These are phyloP conservation scores for Percina caprodes DNA, from an alignment of 2,113 vertebrate species.

Conservation along the genomic window DNA sequence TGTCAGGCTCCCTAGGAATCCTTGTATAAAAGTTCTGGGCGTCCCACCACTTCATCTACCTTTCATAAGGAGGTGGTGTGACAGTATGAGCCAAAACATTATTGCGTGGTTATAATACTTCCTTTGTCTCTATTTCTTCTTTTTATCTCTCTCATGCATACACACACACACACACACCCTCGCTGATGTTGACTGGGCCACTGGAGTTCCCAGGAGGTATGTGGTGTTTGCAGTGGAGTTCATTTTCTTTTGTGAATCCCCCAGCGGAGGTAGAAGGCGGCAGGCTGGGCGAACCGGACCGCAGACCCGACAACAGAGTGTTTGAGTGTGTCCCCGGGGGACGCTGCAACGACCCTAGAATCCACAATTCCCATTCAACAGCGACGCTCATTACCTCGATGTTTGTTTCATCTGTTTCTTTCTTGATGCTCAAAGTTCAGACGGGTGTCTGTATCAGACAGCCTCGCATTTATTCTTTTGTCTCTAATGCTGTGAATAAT, in stretches of 20 bases:
- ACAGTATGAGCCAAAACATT: neutral
- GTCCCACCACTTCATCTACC: too few species aligned
- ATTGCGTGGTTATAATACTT: slow-evolving; percentile 23
- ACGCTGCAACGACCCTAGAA: neutral
- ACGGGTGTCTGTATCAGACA: slow-evolving; percentile 22
- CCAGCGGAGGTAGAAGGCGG: slow-evolving; percentile 14
- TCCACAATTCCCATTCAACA: slow-evolving; percentile 22
- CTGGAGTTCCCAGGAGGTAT: slow-evolving; percentile 48
- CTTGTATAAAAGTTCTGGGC: too few species aligned
- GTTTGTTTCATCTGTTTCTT: slow-evolving; percentile 47
- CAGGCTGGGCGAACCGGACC: slow-evolving; percentile 26
- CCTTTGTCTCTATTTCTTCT: slow-evolving; percentile 20
- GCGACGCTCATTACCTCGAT: slow-evolving; percentile 34
- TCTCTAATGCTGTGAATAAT: slow-evolving; percentile 51
- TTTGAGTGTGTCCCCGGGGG: slow-evolving; percentile 35
- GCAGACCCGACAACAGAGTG: slow-evolving; percentile 40
- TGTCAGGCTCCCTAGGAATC: too few species aligned
- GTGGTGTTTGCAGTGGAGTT: slow-evolving; percentile 44
- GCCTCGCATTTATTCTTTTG: slow-evolving; percentile 17
- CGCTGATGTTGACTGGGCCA: slow-evolving; percentile 43
- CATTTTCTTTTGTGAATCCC: slow-evolving; percentile 35
- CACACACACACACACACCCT: neutral
- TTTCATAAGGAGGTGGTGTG: too few species aligned
- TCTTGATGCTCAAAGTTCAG: slow-evolving; percentile 46
- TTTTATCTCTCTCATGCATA: neutral